phyloP scores from a whole-genome alignment of 2,797 vertebrate genomes.

The Rhinatrema bivittatum region DNA sequence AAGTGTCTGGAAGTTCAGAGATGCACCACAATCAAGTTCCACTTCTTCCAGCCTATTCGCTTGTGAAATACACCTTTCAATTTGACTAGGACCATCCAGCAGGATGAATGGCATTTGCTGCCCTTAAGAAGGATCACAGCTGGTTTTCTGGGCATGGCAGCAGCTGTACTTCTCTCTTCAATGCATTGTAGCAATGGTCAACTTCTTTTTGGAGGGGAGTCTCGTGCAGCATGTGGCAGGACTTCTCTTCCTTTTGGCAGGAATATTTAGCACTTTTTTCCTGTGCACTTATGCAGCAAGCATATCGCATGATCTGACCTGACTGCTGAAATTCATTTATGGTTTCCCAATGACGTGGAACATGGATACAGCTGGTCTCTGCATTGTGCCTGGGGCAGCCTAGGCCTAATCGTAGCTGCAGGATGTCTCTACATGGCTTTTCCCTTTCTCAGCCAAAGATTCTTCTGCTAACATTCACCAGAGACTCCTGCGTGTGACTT shows the following conservation, averaged over 20 bases:
- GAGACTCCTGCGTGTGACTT: slow-evolving; percentile 59
- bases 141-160: too few species aligned
- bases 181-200: too few species aligned
- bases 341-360: slow-evolving; percentile 72
- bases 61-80: slow-evolving; percentile 75
- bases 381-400: slow-evolving; percentile 73
- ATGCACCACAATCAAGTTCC: slow-evolving; percentile 74
- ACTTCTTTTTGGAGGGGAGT: too few species aligned
- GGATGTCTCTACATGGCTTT: slow-evolving; percentile 73
- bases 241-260: slow-evolving; percentile 45
- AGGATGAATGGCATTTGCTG: slow-evolving; percentile 80
- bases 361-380: slow-evolving; percentile 80
- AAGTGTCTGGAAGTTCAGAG: too few species aligned
- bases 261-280: slow-evolving; percentile 81
- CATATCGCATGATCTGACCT: slow-evolving; percentile 73
- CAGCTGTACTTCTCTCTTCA: too few species aligned
- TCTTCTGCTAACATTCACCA: slow-evolving; percentile 64
- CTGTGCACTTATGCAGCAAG: slow-evolving; percentile 78
- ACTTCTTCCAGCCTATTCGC: slow-evolving; percentile 73
- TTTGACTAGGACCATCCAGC: slow-evolving; percentile 72
- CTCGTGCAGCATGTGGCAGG: too few species aligned
- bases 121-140: too few species aligned
- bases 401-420: slow-evolving; percentile 67
- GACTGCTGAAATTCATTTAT: slow-evolving; percentile 75
- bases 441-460: slow-evolving; percentile 64